These are phyloP conservation scores for Charina bottae DNA, from an alignment of 2,113 vertebrate genomes.

Conservation along the genomic window DNA sequence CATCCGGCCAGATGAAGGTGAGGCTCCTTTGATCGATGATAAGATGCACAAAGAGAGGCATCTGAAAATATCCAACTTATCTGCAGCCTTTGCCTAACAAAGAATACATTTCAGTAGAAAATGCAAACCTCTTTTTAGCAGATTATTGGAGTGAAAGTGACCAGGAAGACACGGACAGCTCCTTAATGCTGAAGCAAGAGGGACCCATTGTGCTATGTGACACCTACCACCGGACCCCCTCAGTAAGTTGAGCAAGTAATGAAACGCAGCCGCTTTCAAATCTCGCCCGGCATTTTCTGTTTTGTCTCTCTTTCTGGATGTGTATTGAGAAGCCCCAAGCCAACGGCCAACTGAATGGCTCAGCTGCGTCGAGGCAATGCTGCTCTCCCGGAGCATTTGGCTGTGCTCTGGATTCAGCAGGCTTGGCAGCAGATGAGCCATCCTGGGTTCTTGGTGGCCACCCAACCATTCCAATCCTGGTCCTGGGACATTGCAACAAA, in stretches of 20 bases:
- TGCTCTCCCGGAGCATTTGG: too few species aligned
- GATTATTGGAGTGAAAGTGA: slow-evolving; percentile 97
- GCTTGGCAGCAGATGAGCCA: too few species aligned
- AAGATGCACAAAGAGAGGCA: neutral
- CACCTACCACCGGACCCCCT: slow-evolving; percentile 84
- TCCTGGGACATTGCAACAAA: neutral
- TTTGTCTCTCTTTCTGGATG: neutral
- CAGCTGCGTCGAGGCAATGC: too few species aligned
- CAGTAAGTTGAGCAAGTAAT: slow-evolving; percentile 74
- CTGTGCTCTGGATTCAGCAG: too few species aligned
- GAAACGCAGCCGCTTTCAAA: neutral
- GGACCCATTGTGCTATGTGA: slow-evolving; percentile 80
- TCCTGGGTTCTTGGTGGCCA: too few species aligned
- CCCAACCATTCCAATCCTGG: too few species aligned
- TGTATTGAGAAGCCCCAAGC: neutral
- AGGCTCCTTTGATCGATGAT: slow-evolving; percentile 18
- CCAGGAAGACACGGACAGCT: slow-evolving; percentile 88
- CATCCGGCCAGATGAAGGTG: slow-evolving; percentile 90
- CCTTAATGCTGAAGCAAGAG: slow-evolving; percentile 90
- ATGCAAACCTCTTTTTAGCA: slow-evolving; percentile 60
- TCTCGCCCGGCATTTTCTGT: fast-evolving
- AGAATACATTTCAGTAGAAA: slow-evolving; percentile 17
- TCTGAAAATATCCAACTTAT: neutral
- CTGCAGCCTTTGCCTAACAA: neutral
- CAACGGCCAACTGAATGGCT: neutral